Base-by-base conservation (phyloP, 2,113 vertebrate species). In the Fregetta grallaria region DNA sequence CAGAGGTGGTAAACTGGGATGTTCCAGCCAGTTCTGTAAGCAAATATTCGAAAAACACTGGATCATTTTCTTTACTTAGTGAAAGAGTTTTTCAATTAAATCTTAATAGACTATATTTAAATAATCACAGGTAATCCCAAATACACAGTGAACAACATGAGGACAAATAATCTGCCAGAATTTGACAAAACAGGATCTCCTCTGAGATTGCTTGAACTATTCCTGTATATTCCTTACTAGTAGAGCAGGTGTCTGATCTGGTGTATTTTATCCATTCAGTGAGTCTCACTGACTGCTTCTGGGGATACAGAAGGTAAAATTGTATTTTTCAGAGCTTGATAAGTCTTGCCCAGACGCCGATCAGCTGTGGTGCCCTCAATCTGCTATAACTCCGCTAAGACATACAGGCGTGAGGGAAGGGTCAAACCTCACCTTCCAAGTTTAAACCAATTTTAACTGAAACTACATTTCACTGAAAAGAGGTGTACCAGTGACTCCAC, bases 11-110 rank as follows among this genome's bases (percentile, higher is more conserved):
- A 92, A 62, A 3, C 6, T 66, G 42, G 88, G 72, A 74, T 67
- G 23, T 70, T 86, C 88, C 52, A 90, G 45, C 15, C 59, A 74
- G 38, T 75, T 90, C 68, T 72, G 36, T 61, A 91, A 89, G 68
- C 76, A 95, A 86, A 74, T 56, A 93, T 86, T 90, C 95, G 77
- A 93, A 88, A 91, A 90, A 26, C 22, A 52, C 29, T 79, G n/a
- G 45, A 45, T 93, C 32, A 19, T 90, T 95, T 96, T 67, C 66
- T 71, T 91, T 86, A 84, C 56, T 70, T 63, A 56, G 19, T 58
- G 47, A 50, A 79, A 73, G 22, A 66, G 47, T 73, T 94, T 95
- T 95, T 74, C 59, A 78, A 56, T 90, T 86, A 81, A 92, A 93
- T 65, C 49, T 71, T 88, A 88, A 78, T 21, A 62, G 58, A 73